Evolutionary conservation across 2,888 invertebrate species (phyloP).

Genomic region (Plagodis dolabraria): DNA sequence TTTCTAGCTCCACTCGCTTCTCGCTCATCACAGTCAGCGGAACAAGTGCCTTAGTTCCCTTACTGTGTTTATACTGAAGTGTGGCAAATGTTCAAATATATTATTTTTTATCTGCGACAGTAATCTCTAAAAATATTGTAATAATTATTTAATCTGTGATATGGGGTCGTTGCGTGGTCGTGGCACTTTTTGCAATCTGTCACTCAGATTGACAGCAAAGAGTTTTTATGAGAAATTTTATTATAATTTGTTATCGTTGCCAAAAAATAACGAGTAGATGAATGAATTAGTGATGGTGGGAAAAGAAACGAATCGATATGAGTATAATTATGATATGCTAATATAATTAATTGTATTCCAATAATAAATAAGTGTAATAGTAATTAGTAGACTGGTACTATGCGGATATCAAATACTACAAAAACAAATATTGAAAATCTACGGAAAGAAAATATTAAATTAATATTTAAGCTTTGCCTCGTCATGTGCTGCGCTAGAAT

Average conservation of each 20-base stretch:
- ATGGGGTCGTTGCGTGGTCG: conserved; percentile 30
- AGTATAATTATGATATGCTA: neutral
- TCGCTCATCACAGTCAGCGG: neutral
- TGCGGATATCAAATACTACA: too few species aligned
- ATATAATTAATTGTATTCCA: neutral
- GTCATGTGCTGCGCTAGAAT: too few species aligned
- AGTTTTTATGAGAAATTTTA: conserved; percentile 22
- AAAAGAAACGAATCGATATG: neutral
- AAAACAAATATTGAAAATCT: too few species aligned
- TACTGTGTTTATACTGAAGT: conserved; percentile 13
- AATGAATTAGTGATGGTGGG: neutral
- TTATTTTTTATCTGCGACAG: conserved; percentile 37
- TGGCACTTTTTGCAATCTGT: conserved; percentile 39
- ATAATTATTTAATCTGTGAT: conserved; percentile 36
- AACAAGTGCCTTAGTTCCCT: neutral
- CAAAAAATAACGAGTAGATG: neutral
- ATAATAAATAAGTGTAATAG: too few species aligned
- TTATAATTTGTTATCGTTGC: conserved; percentile 20
- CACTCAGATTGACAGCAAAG: conserved; percentile 39
- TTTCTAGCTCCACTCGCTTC: too few species aligned
- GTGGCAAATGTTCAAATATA: conserved; percentile 32
- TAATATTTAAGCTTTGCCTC: too few species aligned
- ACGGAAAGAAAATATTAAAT: too few species aligned
- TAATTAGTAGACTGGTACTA: too few species aligned
- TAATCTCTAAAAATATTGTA: conserved; percentile 39